Percentiles rank a stretch among this genome's conserved stretches.
Conservation (phyloP, 2,888 invertebrate genomes). For the Ephialtes manifestator region DNA sequence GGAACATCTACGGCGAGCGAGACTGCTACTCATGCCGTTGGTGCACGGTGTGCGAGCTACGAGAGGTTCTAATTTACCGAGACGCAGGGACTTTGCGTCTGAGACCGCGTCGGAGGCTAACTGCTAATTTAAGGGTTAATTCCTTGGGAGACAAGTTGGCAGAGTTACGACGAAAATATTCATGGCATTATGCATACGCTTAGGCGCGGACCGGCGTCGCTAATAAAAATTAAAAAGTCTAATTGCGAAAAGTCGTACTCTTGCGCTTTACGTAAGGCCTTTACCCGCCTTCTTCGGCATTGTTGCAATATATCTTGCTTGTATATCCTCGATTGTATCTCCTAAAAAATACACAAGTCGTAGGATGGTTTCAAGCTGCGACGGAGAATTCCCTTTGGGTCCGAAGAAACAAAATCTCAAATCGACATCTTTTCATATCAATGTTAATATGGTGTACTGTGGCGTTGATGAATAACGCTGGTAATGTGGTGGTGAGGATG, state of each 20-base stretch:
- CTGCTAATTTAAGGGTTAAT: constrained; percentile 86
- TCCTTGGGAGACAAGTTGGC: constrained; percentile 86
- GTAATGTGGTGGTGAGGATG: too few species aligned
- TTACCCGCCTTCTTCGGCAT: constrained; percentile 53
- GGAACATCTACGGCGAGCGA: constrained; percentile 61
- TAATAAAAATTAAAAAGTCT: constrained; percentile 86
- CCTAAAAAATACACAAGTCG: constrained; percentile 7
- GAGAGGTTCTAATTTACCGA: constrained; percentile 84
- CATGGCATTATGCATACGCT: constrained; percentile 86
- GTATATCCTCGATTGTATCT: constrained; percentile 34
- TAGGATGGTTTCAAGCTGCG: constrained; percentile 57
- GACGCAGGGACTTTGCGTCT: constrained; percentile 84
- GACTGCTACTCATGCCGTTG: constrained; percentile 62
- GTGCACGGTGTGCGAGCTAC: constrained; percentile 72
- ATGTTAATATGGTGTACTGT: too few species aligned
- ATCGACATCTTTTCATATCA: constrained; percentile 11
- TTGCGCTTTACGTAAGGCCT: constrained; percentile 58
- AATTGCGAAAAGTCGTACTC: constrained; percentile 78
- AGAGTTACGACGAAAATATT: constrained; percentile 86
- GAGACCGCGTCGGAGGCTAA: constrained; percentile 82
- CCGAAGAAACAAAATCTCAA: constrained; percentile 44
- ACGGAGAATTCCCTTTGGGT: constrained; percentile 44
- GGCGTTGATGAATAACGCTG: too few species aligned
- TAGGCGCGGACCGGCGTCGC: constrained; percentile 79
- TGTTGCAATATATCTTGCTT: constrained; percentile 30